Evolutionary conservation across 2,888 invertebrate genomes (phyloP).

Genomic region (Phorcus lineatus): DNA sequence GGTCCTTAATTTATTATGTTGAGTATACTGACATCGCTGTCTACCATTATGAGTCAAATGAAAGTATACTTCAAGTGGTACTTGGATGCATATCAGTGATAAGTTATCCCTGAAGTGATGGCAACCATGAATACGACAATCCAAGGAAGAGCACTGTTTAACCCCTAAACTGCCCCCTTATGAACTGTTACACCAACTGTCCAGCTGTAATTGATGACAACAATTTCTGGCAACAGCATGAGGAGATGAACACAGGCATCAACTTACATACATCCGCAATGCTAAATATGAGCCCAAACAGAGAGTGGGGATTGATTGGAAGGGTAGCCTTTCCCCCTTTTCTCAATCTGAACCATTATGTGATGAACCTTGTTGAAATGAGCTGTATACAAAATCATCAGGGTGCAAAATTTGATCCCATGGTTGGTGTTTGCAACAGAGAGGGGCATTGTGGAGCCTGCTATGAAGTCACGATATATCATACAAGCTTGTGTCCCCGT

Average conservation of each 20-base stretch:
- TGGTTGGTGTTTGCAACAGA: background rate
- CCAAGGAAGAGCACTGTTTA: too few relatives aligned
- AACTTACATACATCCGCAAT: background rate
- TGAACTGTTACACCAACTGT: too few relatives aligned
- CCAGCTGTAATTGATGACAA: background rate
- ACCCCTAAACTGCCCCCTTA: too few relatives aligned
- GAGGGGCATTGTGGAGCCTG: background rate
- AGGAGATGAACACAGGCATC: background rate
- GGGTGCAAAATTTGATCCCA: conserved; percentile 23
- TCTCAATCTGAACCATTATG: background rate
- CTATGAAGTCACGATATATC: conserved; percentile 20
- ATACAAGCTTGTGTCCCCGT: background rate
- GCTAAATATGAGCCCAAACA: conserved; percentile 1
- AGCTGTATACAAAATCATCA: conserved; percentile 19
- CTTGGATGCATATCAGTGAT: too few relatives aligned
- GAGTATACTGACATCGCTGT: too few relatives aligned
- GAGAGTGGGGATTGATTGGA: background rate
- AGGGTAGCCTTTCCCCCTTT: background rate
- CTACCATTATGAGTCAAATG: too few relatives aligned
- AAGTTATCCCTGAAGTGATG: too few relatives aligned
- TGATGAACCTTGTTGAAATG: conserved; percentile 7
- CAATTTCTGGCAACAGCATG: background rate
- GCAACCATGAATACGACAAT: too few relatives aligned
- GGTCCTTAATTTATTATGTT: too few relatives aligned
- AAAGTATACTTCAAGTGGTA: too few relatives aligned